phyloP scores from a whole-genome alignment of 2,113 vertebrate genomes.

The Diadophis punctatus region DNA sequence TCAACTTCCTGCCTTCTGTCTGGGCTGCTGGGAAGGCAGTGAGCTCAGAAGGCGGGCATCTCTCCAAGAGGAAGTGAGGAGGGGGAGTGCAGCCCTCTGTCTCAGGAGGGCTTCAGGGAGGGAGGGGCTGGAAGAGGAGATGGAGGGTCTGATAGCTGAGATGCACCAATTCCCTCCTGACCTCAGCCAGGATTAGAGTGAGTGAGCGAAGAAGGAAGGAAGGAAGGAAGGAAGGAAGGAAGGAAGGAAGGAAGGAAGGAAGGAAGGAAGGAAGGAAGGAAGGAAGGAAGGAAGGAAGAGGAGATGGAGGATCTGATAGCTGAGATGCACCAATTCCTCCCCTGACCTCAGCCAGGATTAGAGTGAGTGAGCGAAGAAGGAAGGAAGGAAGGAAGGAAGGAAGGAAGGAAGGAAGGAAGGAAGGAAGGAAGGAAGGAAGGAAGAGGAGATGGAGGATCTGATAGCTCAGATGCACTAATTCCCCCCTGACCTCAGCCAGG shows the following conservation, averaged over 20 bases:
- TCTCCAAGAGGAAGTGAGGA: not conserved
- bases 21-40: conserved; percentile 50
- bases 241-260: not conserved
- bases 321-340: too few relatives aligned
- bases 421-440: too few relatives aligned
- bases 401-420: not conserved
- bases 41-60: conserved; percentile 51
- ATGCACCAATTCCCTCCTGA: too few relatives aligned
- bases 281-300: too few relatives aligned
- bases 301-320: not conserved
- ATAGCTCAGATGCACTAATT: too few relatives aligned
- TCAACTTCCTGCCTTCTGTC: conserved; percentile 1
- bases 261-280: not conserved
- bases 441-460: too few relatives aligned
- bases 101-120: not conserved
- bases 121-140: not conserved
- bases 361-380: too few relatives aligned
- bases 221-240: too few relatives aligned
- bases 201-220: too few relatives aligned
- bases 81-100: not conserved
- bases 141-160: too few relatives aligned
- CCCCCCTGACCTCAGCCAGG: too few relatives aligned
- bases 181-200: not conserved
- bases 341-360: not conserved
- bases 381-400: too few relatives aligned